phyloP scores from a whole-genome alignment of 2,888 invertebrate species.

The Julus scanicus region DNA sequence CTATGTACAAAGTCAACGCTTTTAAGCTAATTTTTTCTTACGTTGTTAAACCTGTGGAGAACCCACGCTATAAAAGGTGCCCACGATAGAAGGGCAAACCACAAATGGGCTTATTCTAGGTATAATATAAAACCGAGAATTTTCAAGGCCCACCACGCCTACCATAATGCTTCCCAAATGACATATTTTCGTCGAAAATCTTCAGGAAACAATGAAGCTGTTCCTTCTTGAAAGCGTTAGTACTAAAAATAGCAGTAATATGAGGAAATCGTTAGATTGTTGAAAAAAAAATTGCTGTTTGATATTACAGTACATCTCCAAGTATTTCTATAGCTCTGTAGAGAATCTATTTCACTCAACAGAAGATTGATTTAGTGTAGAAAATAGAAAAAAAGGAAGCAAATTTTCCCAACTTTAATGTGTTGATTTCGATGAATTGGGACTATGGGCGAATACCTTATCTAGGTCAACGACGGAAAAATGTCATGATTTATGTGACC shows the following conservation, averaged over 20 bases:
- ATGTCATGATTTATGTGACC: not conserved
- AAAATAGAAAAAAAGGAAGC: not conserved
- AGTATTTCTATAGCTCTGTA: constrained; percentile 5
- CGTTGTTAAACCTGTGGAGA: not conserved
- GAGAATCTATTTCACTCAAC: constrained; percentile 11
- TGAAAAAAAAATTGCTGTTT: not conserved
- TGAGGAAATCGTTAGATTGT: constrained; percentile 2
- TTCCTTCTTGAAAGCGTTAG: not conserved
- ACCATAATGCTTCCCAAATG: constrained; percentile 15
- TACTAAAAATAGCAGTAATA: not conserved
- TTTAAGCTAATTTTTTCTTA: too few relatives aligned
- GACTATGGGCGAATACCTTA: not conserved
- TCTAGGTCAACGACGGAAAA: not conserved
- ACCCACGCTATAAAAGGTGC: not conserved
- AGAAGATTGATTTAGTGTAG: not conserved
- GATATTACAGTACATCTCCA: not conserved
- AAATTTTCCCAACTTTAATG: constrained; percentile 5
- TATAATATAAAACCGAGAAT: not conserved
- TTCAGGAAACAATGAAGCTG: constrained; percentile 6
- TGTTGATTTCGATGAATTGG: not conserved
- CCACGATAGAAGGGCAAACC: not conserved
- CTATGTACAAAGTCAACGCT: too few relatives aligned
- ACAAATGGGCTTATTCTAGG: not conserved
- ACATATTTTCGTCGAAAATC: not conserved
- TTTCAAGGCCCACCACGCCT: constrained; percentile 24